Conservation (phyloP, 1,140 invertebrate species). For the Kradibia gibbosae region DNA sequence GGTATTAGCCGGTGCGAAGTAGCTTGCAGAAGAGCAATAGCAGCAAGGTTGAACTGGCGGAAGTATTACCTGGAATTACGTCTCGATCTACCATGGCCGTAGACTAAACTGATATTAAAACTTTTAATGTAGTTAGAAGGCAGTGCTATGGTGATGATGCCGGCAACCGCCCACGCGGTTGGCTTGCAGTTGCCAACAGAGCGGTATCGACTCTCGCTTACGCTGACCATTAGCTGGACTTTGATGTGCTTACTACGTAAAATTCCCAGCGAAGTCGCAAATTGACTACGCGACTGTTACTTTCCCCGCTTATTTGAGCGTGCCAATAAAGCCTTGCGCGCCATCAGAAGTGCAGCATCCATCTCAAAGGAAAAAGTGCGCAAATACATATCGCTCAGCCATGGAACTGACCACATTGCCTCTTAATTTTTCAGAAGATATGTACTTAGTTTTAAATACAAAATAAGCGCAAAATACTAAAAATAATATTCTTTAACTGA, state of each 20-base stretch:
- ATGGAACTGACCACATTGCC: too few species aligned
- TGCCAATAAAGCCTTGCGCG: background rate
- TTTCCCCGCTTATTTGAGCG: background rate
- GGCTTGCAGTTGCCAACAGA: conserved; percentile 66
- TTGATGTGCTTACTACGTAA: conserved; percentile 71
- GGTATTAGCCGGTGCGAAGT: conserved; percentile 69
- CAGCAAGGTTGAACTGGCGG: conserved; percentile 60
- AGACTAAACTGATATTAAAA: conserved; percentile 75
- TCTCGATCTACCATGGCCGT: conserved; percentile 74
- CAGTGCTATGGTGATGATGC: conserved; percentile 17
- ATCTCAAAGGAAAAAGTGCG: background rate
- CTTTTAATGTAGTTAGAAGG: conserved; percentile 73
- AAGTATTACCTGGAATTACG: conserved; percentile 74
- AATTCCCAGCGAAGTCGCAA: conserved; percentile 70
- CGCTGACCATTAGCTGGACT: conserved; percentile 71
- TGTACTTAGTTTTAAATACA: too few species aligned
- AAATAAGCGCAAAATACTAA: too few species aligned
- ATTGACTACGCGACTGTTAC: conserved; percentile 61
- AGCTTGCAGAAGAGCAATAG: conserved; percentile 55
- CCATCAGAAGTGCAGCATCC: background rate
- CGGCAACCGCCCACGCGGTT: conserved; percentile 63
- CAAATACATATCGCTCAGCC: too few species aligned
- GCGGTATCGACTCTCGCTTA: conserved; percentile 60
- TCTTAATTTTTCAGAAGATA: too few species aligned
- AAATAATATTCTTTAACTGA: too few species aligned